Evolutionary conservation across 2,888 invertebrate genomes (phyloP), one percentile per base, ranked within the genome.

Genomic region (Sinodicranocentrus sp.): DNA sequence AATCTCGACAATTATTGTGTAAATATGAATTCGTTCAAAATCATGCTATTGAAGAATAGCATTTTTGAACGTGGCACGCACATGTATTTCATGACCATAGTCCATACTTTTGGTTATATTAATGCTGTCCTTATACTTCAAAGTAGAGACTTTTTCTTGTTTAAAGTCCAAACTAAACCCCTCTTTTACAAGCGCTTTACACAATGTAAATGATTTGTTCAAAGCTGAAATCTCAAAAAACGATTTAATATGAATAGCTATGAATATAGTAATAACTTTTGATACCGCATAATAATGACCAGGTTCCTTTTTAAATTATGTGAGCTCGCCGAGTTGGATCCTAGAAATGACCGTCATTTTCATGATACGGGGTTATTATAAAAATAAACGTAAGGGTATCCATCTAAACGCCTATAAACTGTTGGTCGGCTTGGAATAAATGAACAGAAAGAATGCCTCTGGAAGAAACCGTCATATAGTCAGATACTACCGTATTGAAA

Each of bases 331-430:
- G 57, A 75, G 44, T 44, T 75, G 19, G 61, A 63, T 65, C 52
- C 61, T 28, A 48, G 28, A 75, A 75, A 75, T 75, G 63, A 63
- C 75, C 52, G 33, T 52, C 48, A 63, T 52, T 63, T 75, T 75
- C 48, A 75, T 75, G 75, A 76, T 76, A 76, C 67, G 52, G 33
- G 76, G 67, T 25, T 54, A 76, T 76, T 75, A 75, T 75, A 67
- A 76, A 39, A 52, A 67, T n/a, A 76, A 67, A 76, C 23, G 76
- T 67, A 76, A 67, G 67, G 6, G 54, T n/a, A 43, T 52, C 28
- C 63, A 48, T 33, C 54, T 52, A 48, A 54, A 65, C n/a, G n/a
- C n/a, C n/a, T n/a, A 75, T 48, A 33, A 28, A 61, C 17, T 8
- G 61, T 33, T 33, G n/a, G 23, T 61, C 13, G n/a, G 33, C 17